Evolutionary conservation across 2,888 invertebrate genomes (phyloP).

Genomic region (Eueremaeus valkanovi): DNA sequence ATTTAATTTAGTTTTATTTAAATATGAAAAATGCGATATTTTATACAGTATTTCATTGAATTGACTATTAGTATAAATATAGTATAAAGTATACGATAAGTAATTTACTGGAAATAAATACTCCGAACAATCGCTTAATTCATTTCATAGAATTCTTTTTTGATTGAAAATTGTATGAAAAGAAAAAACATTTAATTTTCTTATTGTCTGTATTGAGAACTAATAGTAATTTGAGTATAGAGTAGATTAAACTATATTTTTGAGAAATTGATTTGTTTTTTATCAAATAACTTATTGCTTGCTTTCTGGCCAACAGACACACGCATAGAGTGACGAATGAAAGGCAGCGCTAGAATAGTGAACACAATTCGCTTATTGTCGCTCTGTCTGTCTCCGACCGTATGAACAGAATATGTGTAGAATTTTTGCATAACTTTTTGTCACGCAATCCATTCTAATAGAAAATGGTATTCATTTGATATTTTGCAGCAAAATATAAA

Average conservation of each 20-base stretch:
- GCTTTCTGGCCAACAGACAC: constrained; percentile 24
- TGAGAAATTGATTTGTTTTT: constrained; percentile 24
- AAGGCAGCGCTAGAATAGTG: not conserved
- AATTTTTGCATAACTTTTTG: not conserved
- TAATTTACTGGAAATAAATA: no score
- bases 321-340: constrained; percentile 17
- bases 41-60: no score
- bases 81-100: no score
- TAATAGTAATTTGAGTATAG: not conserved
- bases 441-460: constrained; percentile 28
- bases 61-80: no score
- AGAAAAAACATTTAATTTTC: not conserved
- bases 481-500: not conserved
- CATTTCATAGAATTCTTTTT: no score
- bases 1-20: no score
- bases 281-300: constrained; percentile 31
- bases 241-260: not conserved
- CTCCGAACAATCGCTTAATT: no score
- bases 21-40: no score
- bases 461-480: constrained; percentile 6
- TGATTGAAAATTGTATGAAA: no score
- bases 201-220: not conserved
- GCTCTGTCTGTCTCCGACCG: not conserved
- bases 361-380: not conserved
- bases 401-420: not conserved